Evolutionary conservation across 2,113 vertebrate genomes (phyloP), one percentile per base, ranked within the genome.

Genomic region (Eonycteris spelaea): DNA sequence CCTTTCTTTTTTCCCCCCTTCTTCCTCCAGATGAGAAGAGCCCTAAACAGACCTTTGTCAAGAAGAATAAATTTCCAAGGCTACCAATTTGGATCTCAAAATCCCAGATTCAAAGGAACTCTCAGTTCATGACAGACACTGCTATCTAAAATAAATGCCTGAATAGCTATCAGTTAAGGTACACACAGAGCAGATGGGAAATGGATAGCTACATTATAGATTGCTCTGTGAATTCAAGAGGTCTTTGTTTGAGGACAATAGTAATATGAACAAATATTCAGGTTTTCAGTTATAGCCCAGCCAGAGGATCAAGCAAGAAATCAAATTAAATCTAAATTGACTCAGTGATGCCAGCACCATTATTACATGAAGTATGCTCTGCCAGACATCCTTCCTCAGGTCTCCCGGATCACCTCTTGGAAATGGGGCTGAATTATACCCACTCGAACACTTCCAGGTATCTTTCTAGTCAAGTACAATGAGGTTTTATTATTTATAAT

Each of bases 181-280:
- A 86, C 88, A 96, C 78, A 92, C 28, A 59, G 77, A 94, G 71
- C 78, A 96, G 77, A 94, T 74, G 74, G 94, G 68, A 92, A 95
- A 96, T 61, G 30, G 93, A 94, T 51, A 82, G 94, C 85, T 93
- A 87, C 73, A 55, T 83, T 89, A 70, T 28, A 91, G 88, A 91
- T 40, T 73, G 68, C 82, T 91, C 91, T 91, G 94, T 75, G 91
- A 96, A 97, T 97, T 84, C 45, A 43, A 92, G 91, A 89, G 86
- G 92, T 53, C 91, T 98, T 97, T 98, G 96, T 97, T 82, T 91
- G 97, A 97, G 94, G 82, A 97, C 97, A 97, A 97, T 96, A 78
- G 95, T 40, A 33, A 82, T 85, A 95, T 7, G 86, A 92, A 90
- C 86, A 94, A 94, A 97, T 95, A 95, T 89, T 96, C 94, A 84